Evolutionary conservation across 2,113 vertebrate species (phyloP), one percentile per base, ranked within the genome.

Genomic region (Ictidomys tridecemlineatus): DNA sequence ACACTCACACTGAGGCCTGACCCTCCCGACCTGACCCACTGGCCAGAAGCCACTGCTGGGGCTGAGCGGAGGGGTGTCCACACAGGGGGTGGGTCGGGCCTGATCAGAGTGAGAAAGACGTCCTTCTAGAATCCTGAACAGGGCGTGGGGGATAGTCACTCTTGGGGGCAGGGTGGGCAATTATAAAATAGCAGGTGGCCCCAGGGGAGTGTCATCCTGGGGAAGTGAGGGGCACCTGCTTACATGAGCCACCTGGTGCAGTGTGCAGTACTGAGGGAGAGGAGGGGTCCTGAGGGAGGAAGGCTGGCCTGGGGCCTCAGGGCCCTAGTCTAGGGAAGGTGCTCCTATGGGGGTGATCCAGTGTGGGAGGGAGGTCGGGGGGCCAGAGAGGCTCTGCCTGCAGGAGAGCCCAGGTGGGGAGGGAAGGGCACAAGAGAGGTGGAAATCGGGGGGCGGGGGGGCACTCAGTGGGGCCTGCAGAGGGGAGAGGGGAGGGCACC

Each of bases 201-300:
- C 32, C 10, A 3, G 1, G 10, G 28, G 7, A 5, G 5, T 8
- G 3, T 14, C 39, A 69, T 28, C 17, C 37, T 17, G 12, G 24
- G 58, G n/a, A 26, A 65, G n/a, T 0, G 14, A 56, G 63, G 12
- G 11, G 51, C 0, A 0, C 79, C 28, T 18, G 45, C 65, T 91
- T 1, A 32, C 0, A 8, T 7, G 26, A 34, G 39, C 16, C 20
- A 58, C 80, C 22, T 2, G 1, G 20, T 10, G 6, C 26, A 22
- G 12, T n/a, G 16, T n/a, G n/a, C 10, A 87, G 53, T 7, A n/a
- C 34, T 34, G 37, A 11, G 22, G 30, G 10, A 86, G 28, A 58
- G 34, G 34, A n/a, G 30, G 30, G 53, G 28, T 42, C 70, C 53
- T 22, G 13, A 18, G 28, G 4, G 18, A 42, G 2, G 12, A 39